Evolutionary conservation across 2,113 vertebrate species (phyloP).

Genomic region (Myiopsitta monachus): DNA sequence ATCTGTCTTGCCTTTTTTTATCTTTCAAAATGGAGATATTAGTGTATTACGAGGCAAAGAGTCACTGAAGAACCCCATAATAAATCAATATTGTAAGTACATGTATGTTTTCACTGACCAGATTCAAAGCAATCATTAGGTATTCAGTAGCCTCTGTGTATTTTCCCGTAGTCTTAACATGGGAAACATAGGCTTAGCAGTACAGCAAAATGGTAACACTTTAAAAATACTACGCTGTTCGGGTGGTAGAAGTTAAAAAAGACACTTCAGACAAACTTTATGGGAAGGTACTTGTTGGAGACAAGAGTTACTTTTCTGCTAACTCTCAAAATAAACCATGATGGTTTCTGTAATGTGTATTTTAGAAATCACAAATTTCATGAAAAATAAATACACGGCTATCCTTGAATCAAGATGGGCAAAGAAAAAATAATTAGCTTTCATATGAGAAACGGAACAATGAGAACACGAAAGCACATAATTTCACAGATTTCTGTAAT

Average conservation of each 20-base stretch:
- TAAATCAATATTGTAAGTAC: not conserved
- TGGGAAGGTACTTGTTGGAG: not conserved
- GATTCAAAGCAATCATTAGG: not conserved
- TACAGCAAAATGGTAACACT: not conserved
- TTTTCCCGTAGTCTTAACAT: not conserved
- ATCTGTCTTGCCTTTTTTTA: not conserved
- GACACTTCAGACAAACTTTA: not conserved
- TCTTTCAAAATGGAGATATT: not conserved
- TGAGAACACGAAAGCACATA: conserved; percentile 2
- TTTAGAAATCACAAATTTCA: not conserved
- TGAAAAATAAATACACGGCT: not conserved
- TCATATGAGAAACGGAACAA: not conserved
- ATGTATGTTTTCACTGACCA: not conserved
- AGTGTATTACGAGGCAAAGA: not conserved
- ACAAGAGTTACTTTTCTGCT: not conserved
- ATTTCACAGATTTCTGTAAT: conserved; percentile 7
- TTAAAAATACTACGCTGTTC: not conserved
- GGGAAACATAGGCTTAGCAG: not conserved
- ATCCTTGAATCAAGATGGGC: not conserved
- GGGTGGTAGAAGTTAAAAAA: not conserved
- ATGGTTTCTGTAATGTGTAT: conserved; percentile 32
- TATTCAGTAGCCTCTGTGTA: not conserved
- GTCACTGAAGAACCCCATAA: not conserved
- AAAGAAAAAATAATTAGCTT: conserved; percentile 10
- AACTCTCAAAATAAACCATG: not conserved